Conservation (phyloP, 2,888 invertebrate species). For the Polymixis lichenea region DNA sequence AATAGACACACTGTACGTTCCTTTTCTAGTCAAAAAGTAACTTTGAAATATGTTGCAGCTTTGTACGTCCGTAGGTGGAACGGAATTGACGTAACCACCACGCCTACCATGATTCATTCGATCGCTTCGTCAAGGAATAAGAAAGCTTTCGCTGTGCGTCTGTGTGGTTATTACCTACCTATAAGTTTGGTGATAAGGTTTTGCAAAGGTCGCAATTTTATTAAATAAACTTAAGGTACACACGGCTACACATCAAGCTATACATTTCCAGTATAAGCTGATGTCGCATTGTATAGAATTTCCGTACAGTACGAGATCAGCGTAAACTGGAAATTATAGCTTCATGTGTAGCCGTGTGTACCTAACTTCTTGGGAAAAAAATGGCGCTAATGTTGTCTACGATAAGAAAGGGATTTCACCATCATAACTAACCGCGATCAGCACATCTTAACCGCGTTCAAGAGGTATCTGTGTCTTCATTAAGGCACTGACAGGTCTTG, state of each 20-base stretch:
- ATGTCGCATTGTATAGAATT: too few species aligned
- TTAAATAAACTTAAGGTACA: background rate
- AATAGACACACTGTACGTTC: slow-evolving; percentile 21
- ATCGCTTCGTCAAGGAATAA: slow-evolving; percentile 37
- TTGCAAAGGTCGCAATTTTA: background rate
- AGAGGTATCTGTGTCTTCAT: background rate
- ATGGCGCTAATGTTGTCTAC: background rate
- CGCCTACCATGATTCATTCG: slow-evolving; percentile 61
- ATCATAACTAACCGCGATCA: background rate
- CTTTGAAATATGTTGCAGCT: slow-evolving; percentile 40
- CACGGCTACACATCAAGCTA: too few species aligned
- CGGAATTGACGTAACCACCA: slow-evolving; percentile 59
- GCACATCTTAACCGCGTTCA: background rate
- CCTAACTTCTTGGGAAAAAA: background rate
- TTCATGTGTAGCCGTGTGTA: too few species aligned
- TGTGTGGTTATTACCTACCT: background rate
- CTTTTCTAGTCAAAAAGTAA: slow-evolving; percentile 25
- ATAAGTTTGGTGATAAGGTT: background rate
- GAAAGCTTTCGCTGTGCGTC: slow-evolving; percentile 25
- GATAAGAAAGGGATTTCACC: background rate
- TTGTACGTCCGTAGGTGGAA: slow-evolving; percentile 42
- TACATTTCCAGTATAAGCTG: too few species aligned
- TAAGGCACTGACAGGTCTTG: background rate
- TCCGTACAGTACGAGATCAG: too few species aligned
- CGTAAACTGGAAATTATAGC: too few species aligned